These are phyloP conservation scores for Heloderma charlesbogerti DNA, from an alignment of 2,113 vertebrate genomes.

Conservation along the genomic window DNA sequence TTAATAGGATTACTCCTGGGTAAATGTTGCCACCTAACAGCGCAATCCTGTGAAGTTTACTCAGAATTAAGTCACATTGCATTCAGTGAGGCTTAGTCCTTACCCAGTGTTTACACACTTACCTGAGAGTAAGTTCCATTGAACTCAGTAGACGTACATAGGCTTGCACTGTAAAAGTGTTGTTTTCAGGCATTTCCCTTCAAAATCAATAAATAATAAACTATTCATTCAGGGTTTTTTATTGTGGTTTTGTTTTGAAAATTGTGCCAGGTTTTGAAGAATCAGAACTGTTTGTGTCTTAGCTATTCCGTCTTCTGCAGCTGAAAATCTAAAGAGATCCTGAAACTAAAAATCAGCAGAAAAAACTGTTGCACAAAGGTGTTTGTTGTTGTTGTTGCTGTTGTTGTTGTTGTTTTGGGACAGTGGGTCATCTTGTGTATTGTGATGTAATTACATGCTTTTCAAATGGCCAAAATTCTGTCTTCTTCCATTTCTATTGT, in stretches of 20 bases:
- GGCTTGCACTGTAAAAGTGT: not conserved
- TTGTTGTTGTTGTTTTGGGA: not conserved
- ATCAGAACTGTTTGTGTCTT: not conserved
- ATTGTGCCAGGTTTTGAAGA: not conserved
- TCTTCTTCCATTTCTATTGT: not conserved
- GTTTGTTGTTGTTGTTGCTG: no score
- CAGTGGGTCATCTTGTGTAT: not conserved
- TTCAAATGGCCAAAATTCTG: not conserved
- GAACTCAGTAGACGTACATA: not conserved
- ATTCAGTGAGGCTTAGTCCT: no score
- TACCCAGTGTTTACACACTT: not conserved
- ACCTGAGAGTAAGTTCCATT: not conserved
- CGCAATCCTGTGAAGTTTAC: no score
- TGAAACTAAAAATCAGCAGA: not conserved
- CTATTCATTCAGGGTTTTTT: not conserved
- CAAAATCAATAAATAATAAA: not conserved
- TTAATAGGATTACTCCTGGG: not conserved
- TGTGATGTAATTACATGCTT: constrained; percentile 1
- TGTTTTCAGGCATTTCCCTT: not conserved
- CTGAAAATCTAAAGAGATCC: not conserved
- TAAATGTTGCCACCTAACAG: not conserved
- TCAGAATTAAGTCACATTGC: no score
- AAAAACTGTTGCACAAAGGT: not conserved
- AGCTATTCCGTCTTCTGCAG: not conserved
- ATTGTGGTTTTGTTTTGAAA: not conserved